phyloP scores from a whole-genome alignment of 2,888 invertebrate species.

The Panzeria rudis region DNA sequence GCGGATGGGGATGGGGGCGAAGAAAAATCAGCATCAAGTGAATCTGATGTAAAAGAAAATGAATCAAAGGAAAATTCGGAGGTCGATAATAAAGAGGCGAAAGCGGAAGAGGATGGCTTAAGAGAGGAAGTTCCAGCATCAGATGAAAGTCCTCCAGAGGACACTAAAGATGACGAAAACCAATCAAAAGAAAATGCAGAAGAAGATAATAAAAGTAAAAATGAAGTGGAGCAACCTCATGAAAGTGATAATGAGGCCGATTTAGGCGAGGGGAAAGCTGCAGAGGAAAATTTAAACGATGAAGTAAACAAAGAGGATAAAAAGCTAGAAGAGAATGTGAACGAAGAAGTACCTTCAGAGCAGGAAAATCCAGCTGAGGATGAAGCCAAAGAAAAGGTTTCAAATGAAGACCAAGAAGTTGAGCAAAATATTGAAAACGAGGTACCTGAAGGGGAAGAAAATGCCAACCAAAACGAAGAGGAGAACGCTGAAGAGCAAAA shows the following conservation, averaged over 20 bases:
- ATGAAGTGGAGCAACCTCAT: background rate
- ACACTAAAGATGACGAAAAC: background rate
- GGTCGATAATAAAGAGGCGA: background rate
- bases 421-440: background rate
- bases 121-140: background rate
- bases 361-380: background rate
- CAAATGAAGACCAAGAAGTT: background rate
- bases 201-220: background rate
- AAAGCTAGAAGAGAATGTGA: background rate
- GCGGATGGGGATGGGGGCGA: background rate
- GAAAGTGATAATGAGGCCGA: background rate
- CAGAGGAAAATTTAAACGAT: background rate
- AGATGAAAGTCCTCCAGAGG: background rate
- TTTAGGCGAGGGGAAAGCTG: no score
- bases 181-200: background rate
- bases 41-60: no score
- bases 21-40: background rate
- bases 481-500: background rate
- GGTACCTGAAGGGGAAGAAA: no score
- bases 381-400: background rate
- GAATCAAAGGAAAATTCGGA: background rate
- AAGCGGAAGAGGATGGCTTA: no score
- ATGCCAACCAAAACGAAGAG: background rate
- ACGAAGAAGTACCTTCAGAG: background rate
- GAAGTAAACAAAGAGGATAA: background rate